Evolutionary conservation across 2,888 invertebrate species (phyloP).

Genomic region (Desoria tigrina): DNA sequence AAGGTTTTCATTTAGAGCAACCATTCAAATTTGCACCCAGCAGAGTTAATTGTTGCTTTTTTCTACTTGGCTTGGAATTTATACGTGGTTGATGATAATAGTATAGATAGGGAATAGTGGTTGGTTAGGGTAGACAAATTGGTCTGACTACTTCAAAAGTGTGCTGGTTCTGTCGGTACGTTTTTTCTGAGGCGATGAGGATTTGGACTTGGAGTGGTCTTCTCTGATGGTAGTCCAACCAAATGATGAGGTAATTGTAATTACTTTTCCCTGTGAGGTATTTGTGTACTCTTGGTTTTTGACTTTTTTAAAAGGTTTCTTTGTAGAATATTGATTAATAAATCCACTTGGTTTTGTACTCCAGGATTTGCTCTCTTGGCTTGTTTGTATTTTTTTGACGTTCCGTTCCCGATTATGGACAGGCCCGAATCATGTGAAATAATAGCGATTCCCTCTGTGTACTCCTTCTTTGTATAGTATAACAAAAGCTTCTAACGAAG

Average conservation of each 20-base stretch:
- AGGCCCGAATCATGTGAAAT: too few relatives aligned
- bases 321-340: neutral
- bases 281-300: conserved; percentile 10
- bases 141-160: neutral
- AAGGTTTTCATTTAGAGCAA: neutral
- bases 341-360: conserved; percentile 17
- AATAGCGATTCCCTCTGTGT: neutral
- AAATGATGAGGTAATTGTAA: conserved; percentile 12
- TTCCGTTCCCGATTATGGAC: too few relatives aligned
- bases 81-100: neutral
- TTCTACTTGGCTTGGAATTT: neutral
- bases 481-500: too few relatives aligned
- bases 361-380: conserved; percentile 7
- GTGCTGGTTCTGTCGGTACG: neutral
- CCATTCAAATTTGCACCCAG: conserved; percentile 6
- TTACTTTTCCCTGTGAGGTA: conserved; percentile 17
- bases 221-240: too few relatives aligned
- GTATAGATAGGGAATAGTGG: neutral
- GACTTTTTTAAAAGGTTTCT: neutral
- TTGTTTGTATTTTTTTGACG: neutral
- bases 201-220: neutral
- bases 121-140: conserved; percentile 1
- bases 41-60: neutral
- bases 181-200: neutral
- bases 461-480: neutral